phyloP scores from a whole-genome alignment of 2,113 vertebrate genomes.

The Coptodon bakossiorum region DNA sequence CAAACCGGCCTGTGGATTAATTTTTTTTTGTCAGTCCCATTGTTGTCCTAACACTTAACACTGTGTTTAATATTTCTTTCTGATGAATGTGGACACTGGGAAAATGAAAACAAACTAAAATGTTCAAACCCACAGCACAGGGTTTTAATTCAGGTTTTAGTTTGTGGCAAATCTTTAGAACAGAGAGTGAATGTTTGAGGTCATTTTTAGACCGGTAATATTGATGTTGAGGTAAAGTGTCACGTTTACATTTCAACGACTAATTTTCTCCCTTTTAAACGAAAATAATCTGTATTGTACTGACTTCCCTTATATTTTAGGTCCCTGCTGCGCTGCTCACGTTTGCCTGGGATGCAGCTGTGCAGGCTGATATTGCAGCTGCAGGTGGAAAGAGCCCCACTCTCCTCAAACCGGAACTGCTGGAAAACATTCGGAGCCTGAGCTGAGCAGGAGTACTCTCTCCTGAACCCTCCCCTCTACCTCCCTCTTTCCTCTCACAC shows the following conservation, averaged over 20 bases:
- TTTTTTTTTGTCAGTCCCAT: not conserved
- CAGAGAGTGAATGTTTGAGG: not conserved
- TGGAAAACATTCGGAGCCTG: slow-evolving; percentile 70
- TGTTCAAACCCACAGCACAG: not conserved
- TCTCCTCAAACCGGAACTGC: slow-evolving; percentile 76
- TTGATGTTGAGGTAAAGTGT: not conserved
- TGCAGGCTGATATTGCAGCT: slow-evolving; percentile 81
- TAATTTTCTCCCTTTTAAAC: not conserved
- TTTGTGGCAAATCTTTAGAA: fast-evolving
- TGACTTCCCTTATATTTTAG: slow-evolving; percentile 48
- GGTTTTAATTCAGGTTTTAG: not conserved
- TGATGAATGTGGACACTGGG: not conserved
- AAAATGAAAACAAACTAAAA: not conserved
- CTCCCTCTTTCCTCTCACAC: not conserved
- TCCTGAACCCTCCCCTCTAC: not conserved
- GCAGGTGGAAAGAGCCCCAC: slow-evolving; percentile 56
- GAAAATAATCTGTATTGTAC: not conserved
- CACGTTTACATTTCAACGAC: not conserved
- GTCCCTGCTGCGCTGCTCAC: slow-evolving; percentile 88
- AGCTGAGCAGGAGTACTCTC: slow-evolving; percentile 65
- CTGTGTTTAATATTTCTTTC: not conserved
- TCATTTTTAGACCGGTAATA: fast-evolving
- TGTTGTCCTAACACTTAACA: not conserved
- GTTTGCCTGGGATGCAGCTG: slow-evolving; percentile 78
- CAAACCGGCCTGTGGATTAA: not conserved